phyloP scores from a whole-genome alignment of 2,888 invertebrate species.

The Drosophila macrospina region DNA sequence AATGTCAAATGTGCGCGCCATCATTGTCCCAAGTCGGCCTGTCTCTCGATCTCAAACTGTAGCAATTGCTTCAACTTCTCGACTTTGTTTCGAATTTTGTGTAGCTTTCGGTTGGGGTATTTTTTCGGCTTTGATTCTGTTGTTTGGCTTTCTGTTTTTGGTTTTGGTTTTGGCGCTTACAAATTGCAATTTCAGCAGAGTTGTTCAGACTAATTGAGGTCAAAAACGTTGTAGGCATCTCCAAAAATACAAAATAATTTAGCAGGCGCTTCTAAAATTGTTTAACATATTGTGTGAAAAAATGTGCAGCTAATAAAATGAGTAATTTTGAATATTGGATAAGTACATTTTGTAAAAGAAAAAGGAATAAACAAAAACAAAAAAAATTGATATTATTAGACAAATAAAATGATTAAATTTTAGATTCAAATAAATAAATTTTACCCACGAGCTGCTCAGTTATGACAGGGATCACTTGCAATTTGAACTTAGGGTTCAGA shows the following conservation, averaged over 20 bases:
- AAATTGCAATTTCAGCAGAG: constrained; percentile 67
- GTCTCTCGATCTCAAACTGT: constrained; percentile 52
- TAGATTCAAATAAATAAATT: neutral
- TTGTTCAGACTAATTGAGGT: constrained; percentile 70
- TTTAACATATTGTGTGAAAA: constrained; percentile 35
- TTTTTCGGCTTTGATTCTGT: constrained; percentile 43
- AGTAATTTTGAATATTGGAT: constrained; percentile 33
- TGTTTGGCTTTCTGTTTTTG: constrained; percentile 60
- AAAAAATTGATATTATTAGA: neutral
- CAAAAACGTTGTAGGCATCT: constrained; percentile 66
- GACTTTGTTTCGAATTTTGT: constrained; percentile 33
- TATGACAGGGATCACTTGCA: constrained; percentile 21
- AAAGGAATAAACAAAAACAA: neutral
- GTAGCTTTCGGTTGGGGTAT: constrained; percentile 28
- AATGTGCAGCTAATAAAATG: constrained; percentile 34
- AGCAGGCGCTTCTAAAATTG: constrained; percentile 33
- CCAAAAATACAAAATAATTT: constrained; percentile 41
- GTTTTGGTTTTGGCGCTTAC: constrained; percentile 41
- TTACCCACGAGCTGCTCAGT: neutral
- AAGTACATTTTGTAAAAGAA: constrained; percentile 14
- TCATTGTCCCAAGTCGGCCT: constrained; percentile 35
- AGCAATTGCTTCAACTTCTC: constrained; percentile 65
- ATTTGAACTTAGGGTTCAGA: constrained; percentile 31
- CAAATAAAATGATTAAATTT: neutral
- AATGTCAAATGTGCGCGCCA: constrained; percentile 69